A percentile compares a stretch with the other conserved stretches of the same genome.
phyloP scores from a whole-genome alignment of 2,888 invertebrate species.

The Heteromyza rotundicornis region DNA sequence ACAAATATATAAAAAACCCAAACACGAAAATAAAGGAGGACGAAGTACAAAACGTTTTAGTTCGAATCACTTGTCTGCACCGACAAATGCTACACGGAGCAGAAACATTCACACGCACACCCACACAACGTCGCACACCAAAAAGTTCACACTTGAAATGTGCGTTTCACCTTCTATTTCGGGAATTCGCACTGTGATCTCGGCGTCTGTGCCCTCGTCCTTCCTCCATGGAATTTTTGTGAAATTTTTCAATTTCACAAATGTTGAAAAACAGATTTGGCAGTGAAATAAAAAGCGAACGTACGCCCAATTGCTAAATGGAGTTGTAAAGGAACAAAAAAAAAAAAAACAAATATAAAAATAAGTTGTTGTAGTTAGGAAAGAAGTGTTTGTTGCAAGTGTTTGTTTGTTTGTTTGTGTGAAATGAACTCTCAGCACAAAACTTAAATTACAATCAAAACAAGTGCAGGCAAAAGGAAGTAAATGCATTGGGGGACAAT shows the following conservation, averaged over 20 bases:
- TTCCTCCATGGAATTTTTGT: not conserved
- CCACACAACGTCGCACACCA: not conserved
- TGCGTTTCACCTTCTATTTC: not conserved
- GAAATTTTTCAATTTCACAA: constrained; percentile 9
- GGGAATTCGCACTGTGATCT: not conserved
- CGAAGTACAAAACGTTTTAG: not conserved
- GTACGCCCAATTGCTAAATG: constrained; percentile 12
- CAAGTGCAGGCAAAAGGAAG: not conserved
- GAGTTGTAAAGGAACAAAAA: constrained; percentile 7
- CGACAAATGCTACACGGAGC: not conserved
- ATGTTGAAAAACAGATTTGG: constrained; percentile 17
- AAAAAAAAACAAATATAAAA: not conserved
- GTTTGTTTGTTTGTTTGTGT: constrained; percentile 8
- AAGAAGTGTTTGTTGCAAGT: not conserved
- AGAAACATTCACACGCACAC: not conserved
- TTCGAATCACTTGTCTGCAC: not conserved
- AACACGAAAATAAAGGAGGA: no score
- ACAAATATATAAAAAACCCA: no score
- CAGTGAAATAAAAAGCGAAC: constrained; percentile 5
- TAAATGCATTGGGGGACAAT: no score
- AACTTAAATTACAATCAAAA: constrained; percentile 12
- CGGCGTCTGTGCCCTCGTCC: not conserved
- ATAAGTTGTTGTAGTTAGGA: no score
- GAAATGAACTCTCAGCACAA: no score
- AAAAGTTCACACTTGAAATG: not conserved